Conservation (phyloP, 2,797 vertebrate genomes). For the Xenops minutus region DNA sequence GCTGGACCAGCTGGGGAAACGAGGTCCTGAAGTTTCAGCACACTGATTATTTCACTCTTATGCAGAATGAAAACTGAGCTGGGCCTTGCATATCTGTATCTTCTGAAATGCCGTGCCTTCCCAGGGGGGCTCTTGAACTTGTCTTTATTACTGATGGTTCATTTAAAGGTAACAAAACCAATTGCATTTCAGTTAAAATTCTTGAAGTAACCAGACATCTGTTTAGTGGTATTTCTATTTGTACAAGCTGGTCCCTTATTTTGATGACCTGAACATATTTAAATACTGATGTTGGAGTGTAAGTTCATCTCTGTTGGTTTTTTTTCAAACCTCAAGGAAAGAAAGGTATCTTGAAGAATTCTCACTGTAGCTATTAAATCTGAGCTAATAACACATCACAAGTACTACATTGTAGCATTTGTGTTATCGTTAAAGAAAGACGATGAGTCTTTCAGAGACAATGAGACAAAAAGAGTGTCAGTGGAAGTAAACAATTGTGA, state of each 20-base stretch:
- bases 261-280: not conserved
- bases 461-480: not conserved
- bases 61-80: slow-evolving; percentile 43
- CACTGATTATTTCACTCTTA: slow-evolving; percentile 81
- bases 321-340: not conserved
- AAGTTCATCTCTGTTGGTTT: not conserved
- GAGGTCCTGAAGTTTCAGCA: slow-evolving; percentile 97
- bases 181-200: not conserved
- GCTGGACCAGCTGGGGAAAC: slow-evolving; percentile 98
- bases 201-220: not conserved
- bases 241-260: not conserved
- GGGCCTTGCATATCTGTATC: not conserved
- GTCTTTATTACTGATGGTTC: not conserved
- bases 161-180: not conserved
- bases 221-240: not conserved
- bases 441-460: not conserved
- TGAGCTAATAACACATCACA: not conserved
- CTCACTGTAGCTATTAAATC: not conserved
- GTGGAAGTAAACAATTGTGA: not conserved
- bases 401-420: not conserved
- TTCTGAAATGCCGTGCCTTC: not conserved
- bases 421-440: not conserved
- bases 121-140: not conserved
- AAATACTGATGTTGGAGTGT: not conserved
- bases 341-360: not conserved